Conservation (phyloP, 2,797 vertebrate species). For the Poecile montanus region DNA sequence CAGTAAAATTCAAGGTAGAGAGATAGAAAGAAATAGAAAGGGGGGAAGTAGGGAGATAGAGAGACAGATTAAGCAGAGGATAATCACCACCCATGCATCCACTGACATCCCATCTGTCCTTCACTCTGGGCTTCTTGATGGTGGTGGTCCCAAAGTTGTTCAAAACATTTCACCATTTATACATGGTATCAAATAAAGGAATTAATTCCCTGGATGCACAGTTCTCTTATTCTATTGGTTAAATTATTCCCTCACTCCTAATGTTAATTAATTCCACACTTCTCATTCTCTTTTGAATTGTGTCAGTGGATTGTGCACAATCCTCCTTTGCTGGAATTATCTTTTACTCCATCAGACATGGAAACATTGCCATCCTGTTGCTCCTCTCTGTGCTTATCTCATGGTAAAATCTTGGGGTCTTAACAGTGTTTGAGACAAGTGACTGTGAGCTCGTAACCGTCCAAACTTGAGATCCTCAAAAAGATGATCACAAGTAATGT, state of each 20-base stretch:
- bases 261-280: background rate
- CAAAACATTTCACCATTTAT: background rate
- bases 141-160: background rate
- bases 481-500: background rate
- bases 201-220: background rate
- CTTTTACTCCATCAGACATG: background rate
- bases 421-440: background rate
- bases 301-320: no score
- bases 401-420: background rate
- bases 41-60: no score
- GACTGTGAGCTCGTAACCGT: fast-evolving
- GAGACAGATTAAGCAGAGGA: background rate
- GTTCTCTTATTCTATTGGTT: background rate
- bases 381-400: background rate
- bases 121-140: background rate
- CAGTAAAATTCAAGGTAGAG: background rate
- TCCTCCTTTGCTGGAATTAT: background rate
- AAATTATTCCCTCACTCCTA: background rate
- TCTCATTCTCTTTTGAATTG: background rate
- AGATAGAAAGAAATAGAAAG: background rate
- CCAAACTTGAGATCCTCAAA: background rate
- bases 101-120: fast-evolving
- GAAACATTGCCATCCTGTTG: background rate
- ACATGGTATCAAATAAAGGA: background rate
- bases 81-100: background rate